Base-by-base conservation (phyloP, 2,888 invertebrate genomes). In the Amphiduros pacificus region DNA sequence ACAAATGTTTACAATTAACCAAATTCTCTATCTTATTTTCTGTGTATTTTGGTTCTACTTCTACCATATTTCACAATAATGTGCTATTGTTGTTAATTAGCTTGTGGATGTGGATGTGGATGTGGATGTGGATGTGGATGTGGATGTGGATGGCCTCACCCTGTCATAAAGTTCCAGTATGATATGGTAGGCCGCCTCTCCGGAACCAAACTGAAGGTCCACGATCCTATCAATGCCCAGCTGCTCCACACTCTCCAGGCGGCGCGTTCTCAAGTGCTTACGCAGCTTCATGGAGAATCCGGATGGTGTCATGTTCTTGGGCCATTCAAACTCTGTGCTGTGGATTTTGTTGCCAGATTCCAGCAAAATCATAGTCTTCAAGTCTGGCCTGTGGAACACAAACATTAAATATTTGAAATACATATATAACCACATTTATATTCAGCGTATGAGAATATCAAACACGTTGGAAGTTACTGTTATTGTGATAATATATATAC, bases 271-370 rank as follows among this genome's bases (percentile, higher is more conserved):
- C 48, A 99, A 85, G 83, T 99, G 99, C 84, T 99, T 99, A 56
- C 99, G 86, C 80, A 99, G 86, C 91, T 99, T 99, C 98, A 99
- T 99, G 67, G 94, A 92, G 80, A 98, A 98, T 1, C 95, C 94
- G 0, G 94, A 95, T 0, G 94, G 97, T 5, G 91, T 92, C 44
- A 90, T 87, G 87, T 94, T 95, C 84, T 99, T 99, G 0, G 98
- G 97, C 98, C 99, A 99, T 79, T 98, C 97, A 84, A 94, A 99
- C 41, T 88, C 90, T 14, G 99, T 99, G 4, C 90, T 90, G 79
- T 99, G 99, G 64, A 99, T 90, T 63, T 97, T 86, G 71, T 89
- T 91, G 0, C 96, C 99, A 0, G 97, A 98, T 85, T 99, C 99
- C 32, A 99, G 83, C 6, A 99, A 83, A 31, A 99, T 84, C 11